A percentile compares a stretch with the other conserved stretches of the same genome.
These are phyloP conservation scores for Oedothorax gibbosus DNA, from an alignment of 1,140 invertebrate genomes.

Conservation along the genomic window DNA sequence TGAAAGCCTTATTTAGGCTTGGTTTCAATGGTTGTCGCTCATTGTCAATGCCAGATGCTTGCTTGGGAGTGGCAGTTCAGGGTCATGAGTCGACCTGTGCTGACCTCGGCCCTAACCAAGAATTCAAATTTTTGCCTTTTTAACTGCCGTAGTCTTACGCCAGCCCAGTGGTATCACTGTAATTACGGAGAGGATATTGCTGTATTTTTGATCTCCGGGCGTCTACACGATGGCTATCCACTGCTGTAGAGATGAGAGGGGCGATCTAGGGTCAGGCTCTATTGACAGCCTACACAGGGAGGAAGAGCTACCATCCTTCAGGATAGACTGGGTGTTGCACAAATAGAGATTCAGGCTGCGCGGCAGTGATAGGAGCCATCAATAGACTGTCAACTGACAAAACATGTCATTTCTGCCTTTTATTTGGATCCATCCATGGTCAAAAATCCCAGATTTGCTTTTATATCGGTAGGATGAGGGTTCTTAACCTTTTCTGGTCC, in stretches of 20 bases:
- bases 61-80: constrained; percentile 57
- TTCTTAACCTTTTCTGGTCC: no score
- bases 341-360: neutral
- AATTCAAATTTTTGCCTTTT: constrained; percentile 51
- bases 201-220: constrained; percentile 21
- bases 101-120: constrained; percentile 54
- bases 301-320: neutral
- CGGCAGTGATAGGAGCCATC: constrained; percentile 13
- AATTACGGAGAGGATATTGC: constrained; percentile 53
- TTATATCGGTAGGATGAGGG: no score
- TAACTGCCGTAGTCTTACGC: constrained; percentile 57
- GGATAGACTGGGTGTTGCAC: neutral
- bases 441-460: no score
- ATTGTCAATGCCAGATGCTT: constrained; percentile 46
- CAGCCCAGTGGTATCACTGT: constrained; percentile 43
- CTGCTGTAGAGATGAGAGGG: constrained; percentile 18
- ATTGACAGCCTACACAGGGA: constrained; percentile 29
- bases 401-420: neutral
- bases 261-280: constrained; percentile 25
- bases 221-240: constrained; percentile 41
- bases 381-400: constrained; percentile 23
- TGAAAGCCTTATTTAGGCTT: constrained; percentile 39
- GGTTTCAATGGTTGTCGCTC: constrained; percentile 47
- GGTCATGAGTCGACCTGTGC: constrained; percentile 55
- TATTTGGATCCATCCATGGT: no score